Base-by-base conservation (phyloP, 1,140 invertebrate genomes). In the Nymphalis io region DNA sequence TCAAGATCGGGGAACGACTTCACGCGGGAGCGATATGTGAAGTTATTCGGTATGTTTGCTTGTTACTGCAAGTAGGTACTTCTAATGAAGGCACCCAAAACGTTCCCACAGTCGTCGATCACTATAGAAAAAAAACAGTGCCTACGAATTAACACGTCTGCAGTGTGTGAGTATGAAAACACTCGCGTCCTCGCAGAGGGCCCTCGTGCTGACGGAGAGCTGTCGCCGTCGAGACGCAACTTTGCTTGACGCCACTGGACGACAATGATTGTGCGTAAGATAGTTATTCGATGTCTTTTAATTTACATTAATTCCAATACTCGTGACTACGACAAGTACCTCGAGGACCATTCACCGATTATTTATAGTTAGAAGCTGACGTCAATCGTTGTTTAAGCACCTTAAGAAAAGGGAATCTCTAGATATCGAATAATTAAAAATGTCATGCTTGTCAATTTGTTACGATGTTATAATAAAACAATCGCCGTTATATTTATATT, bases 111-210 rank as follows among this genome's bases (percentile, higher is more conserved):
- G 87, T 88, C 87, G 82, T 87, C 88, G 83, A 90, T 88, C 83
- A 85, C 84, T 68, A 81, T 80, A 72, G 84, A 89, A 89, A 88
- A 90, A 91, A 90, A 84, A 86, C 84, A 80, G 84, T 89, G 81
- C 88, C 89, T 89, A 90, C 80, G 87, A 91, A 91, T 91, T 91
- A 91, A 91, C 89, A 91, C 88, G 87, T 91, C 80, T 70, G 79
- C 84, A 78, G 81, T 85, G 84, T 85, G 82, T 86, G 83, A 90
- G 85, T 91, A 91, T 81, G 84, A 90, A 90, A 91, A 89, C 89
- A 90, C 84, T 90, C 83, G 80, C 75, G 76, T 79, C 75, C 79
- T 66, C 70, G 78, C 82, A 70, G 79, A 89, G 87, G 76, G 88
- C 87, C 69, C 89, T 90, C 79, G 74, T 83, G 74, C 78, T 89